A percentile compares a stretch with the other conserved stretches of the same genome.
These are phyloP conservation scores for Varanus salvator DNA, from an alignment of 2,113 vertebrate genomes.

Conservation along the genomic window DNA sequence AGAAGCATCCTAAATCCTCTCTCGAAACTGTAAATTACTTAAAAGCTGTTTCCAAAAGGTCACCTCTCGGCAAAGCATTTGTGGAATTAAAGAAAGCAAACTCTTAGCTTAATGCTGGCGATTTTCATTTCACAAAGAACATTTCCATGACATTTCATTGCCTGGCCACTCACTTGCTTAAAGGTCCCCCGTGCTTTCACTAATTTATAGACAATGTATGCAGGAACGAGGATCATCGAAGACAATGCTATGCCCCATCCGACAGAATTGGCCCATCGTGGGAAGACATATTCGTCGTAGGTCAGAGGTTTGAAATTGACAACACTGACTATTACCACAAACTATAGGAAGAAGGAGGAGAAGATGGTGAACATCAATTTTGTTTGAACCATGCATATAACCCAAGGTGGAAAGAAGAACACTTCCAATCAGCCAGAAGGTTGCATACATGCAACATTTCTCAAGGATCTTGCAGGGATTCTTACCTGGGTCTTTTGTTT, in stretches of 20 bases:
- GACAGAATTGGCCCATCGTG: conserved; percentile 87
- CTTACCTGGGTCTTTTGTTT: background rate
- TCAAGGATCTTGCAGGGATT: background rate
- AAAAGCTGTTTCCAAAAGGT: conserved; percentile 58
- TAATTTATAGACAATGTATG: conserved; percentile 93
- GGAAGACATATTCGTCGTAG: conserved; percentile 93
- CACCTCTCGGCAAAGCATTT: conserved; percentile 49
- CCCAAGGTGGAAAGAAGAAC: background rate
- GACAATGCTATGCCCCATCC: conserved; percentile 94
- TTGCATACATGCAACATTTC: background rate
- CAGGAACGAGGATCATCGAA: conserved; percentile 93
- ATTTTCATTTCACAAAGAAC: conserved; percentile 54
- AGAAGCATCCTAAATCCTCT: conserved; percentile 45
- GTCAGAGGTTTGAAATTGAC: conserved; percentile 88
- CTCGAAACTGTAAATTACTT: conserved; percentile 25
- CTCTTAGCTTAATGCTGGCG: conserved; percentile 47
- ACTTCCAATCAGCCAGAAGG: background rate
- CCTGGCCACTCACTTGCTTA: conserved; percentile 84
- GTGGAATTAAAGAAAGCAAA: conserved; percentile 52
- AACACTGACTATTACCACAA: conserved; percentile 94
- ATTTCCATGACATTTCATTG: conserved; percentile 60
- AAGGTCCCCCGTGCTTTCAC: conserved; percentile 85
- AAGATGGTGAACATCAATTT: background rate
- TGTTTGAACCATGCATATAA: background rate
- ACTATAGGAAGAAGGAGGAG: conserved; percentile 74